Percentiles rank a stretch among this genome's conserved stretches.
These are phyloP conservation scores for Furcula furcula DNA, from an alignment of 2,888 invertebrate species.

Conservation along the genomic window DNA sequence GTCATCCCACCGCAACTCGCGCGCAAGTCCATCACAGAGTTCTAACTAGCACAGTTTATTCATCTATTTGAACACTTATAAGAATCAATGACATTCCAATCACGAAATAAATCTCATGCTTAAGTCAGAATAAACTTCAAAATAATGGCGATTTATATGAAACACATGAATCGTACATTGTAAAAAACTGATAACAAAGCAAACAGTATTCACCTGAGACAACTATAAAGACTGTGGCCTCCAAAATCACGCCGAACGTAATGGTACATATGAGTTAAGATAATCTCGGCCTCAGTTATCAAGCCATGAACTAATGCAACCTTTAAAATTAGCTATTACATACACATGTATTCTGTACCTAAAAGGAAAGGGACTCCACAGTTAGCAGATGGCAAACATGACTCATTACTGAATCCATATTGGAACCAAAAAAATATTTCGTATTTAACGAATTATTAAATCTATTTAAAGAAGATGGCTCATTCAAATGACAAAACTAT, in stretches of 20 bases:
- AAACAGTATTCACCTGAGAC: slow-evolving; percentile 51
- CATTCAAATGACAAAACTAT: too few species aligned
- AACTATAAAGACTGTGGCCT: slow-evolving; percentile 50
- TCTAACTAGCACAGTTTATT: slow-evolving; percentile 24
- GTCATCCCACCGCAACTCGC: slow-evolving; percentile 43
- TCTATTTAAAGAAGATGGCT: slow-evolving; percentile 19
- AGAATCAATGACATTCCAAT: slow-evolving; percentile 24
- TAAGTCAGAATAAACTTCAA: slow-evolving; percentile 8
- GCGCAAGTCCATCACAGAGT: slow-evolving; percentile 19
- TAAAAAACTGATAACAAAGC: slow-evolving; percentile 35
- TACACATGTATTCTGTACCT: slow-evolving; percentile 8
- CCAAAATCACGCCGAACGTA: slow-evolving; percentile 33
- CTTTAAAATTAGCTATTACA: slow-evolving; percentile 11
- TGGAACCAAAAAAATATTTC: slow-evolving; percentile 19
- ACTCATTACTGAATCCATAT: slow-evolving; percentile 33
- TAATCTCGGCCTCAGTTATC: slow-evolving; percentile 45
- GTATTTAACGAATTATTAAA: slow-evolving; percentile 9
- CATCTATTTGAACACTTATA: slow-evolving; percentile 23
- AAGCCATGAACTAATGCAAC: slow-evolving; percentile 17
- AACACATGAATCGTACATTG: slow-evolving; percentile 18
- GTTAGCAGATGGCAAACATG: slow-evolving; percentile 24
- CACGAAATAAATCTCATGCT: slow-evolving; percentile 34
- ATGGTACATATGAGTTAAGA: slow-evolving; percentile 58
- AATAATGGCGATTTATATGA: slow-evolving; percentile 23
- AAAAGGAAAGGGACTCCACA: slow-evolving; percentile 20